Conservation (phyloP, 2,888 invertebrate genomes). For the Drosophila cognata region DNA sequence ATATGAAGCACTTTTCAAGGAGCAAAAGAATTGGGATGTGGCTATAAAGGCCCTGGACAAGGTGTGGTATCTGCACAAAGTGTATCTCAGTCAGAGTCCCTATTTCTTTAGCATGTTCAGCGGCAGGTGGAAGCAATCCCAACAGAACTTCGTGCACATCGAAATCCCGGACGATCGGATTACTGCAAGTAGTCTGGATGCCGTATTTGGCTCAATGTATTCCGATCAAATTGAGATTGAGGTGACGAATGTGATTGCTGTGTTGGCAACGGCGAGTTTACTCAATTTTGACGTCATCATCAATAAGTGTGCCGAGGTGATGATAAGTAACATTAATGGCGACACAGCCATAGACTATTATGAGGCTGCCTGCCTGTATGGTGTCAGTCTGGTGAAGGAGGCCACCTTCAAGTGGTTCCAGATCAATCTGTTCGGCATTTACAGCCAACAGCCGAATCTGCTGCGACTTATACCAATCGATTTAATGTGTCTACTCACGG, state of each 20-base stretch:
- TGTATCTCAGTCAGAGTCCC: slow-evolving; percentile 92
- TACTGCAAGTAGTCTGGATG: slow-evolving; percentile 88
- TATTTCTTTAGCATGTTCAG: slow-evolving; percentile 93
- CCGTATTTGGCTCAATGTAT: slow-evolving; percentile 91
- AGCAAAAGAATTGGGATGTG: slow-evolving; percentile 91
- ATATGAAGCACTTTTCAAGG: slow-evolving; percentile 90
- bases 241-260: slow-evolving; percentile 88
- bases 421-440: slow-evolving; percentile 88
- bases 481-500: slow-evolving; percentile 88
- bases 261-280: slow-evolving; percentile 90
- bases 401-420: slow-evolving; percentile 89
- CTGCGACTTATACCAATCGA: slow-evolving; percentile 88
- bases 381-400: slow-evolving; percentile 87
- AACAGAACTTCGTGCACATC: slow-evolving; percentile 88
- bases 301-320: slow-evolving; percentile 90
- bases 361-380: slow-evolving; percentile 89
- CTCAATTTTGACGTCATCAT: slow-evolving; percentile 91
- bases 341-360: slow-evolving; percentile 90
- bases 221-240: slow-evolving; percentile 90
- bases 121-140: slow-evolving; percentile 91
- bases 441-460: slow-evolving; percentile 86
- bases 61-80: slow-evolving; percentile 91
- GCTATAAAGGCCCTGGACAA: slow-evolving; percentile 89
- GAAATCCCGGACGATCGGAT: slow-evolving; percentile 90
- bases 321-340: slow-evolving; percentile 90